Base-by-base conservation (phyloP, 35 echinoderm and acorn worm species). In the Strongylocentrotus purpuratus region DNA sequence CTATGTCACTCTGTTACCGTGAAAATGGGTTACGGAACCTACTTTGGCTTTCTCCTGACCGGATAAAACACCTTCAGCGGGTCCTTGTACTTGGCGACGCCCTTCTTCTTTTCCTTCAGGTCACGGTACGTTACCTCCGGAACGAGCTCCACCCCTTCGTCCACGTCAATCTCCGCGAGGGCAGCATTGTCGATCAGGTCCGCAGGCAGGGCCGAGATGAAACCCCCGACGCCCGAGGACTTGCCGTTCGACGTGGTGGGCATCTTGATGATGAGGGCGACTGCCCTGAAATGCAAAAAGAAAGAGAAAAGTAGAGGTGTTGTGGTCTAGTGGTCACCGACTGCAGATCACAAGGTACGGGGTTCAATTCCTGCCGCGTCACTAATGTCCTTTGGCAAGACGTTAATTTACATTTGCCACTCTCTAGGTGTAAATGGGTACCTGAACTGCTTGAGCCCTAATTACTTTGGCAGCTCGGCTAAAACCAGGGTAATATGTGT, bases 171-270 rank as follows among this genome's bases (percentile, higher is more conserved):
- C 47, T 96, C 94, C 0, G 96, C 96, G 10, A 94, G 70, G 13
- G 86, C 96, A 22, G 96, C 94, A 31, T 96, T 96, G 94, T 94
- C 93, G 14, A 95, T 65, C 20, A 88, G 95, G 48, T 93, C 91
- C 1, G 48, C 48, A 31, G 91, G 91, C 4, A 93, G 31, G 11
- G 91, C 2, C n/a, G 91, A 47, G 47, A 93, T 93, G 91, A 93
- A 93, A 5, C 91, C 91, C n/a, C 91, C 91, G 32, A 89, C 87
- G 22, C 46, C 47, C 22, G 91, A 93, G 4, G 46, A 48, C 48
- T 93, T 93, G 45, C 91, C 91, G 48, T 93, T 93, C n/a, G 32
- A 18, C 5, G 35, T 33, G 10, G 17, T 47, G 33, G 91, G 91
- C 91, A 93, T 93, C 87, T 89, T 89, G 87, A 5, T 20, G 15